Evolutionary conservation across 1,140 invertebrate species (phyloP).

Genomic region (Apis florea): DNA sequence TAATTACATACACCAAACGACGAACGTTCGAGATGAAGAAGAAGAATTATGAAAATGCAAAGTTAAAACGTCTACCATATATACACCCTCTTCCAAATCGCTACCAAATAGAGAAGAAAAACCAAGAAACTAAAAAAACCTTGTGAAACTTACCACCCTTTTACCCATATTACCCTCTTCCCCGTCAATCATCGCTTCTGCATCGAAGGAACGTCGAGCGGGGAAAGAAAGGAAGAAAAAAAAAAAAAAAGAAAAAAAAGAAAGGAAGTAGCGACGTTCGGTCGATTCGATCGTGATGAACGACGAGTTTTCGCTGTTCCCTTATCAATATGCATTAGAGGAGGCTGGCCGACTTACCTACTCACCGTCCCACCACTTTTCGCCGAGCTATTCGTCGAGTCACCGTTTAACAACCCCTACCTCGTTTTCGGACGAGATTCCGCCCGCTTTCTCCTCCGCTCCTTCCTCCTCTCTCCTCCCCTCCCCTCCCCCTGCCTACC

Average conservation of each 20-base stretch:
- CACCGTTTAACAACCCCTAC: slow-evolving; percentile 41
- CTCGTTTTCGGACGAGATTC: slow-evolving; percentile 21
- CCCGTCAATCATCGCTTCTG: slow-evolving; percentile 8
- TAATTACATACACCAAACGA: too few species aligned
- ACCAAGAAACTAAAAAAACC: too few species aligned
- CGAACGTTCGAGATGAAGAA: too few species aligned
- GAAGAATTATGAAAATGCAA: too few species aligned
- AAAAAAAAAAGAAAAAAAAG: neutral
- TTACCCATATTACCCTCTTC: neutral
- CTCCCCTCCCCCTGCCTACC: neutral
- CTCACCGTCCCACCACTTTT: slow-evolving; percentile 49
- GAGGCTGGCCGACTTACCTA: slow-evolving; percentile 62
- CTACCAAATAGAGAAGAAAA: too few species aligned
- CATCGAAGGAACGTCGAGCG: neutral
- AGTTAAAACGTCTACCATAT: too few species aligned
- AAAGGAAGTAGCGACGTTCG: slow-evolving; percentile 7
- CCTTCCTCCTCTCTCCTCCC: neutral
- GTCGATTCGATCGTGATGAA: slow-evolving; percentile 59
- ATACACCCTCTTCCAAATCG: too few species aligned
- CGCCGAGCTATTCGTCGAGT: slow-evolving; percentile 41
- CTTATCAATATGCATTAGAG: slow-evolving; percentile 67
- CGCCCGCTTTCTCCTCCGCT: neutral
- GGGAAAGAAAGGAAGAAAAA: neutral
- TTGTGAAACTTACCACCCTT: too few species aligned
- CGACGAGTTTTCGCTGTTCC: slow-evolving; percentile 55